A percentile compares a stretch with the other conserved stretches of the same genome.
phyloP scores from a whole-genome alignment of 2,888 invertebrate genomes.

The Himalopsyche anomala region DNA sequence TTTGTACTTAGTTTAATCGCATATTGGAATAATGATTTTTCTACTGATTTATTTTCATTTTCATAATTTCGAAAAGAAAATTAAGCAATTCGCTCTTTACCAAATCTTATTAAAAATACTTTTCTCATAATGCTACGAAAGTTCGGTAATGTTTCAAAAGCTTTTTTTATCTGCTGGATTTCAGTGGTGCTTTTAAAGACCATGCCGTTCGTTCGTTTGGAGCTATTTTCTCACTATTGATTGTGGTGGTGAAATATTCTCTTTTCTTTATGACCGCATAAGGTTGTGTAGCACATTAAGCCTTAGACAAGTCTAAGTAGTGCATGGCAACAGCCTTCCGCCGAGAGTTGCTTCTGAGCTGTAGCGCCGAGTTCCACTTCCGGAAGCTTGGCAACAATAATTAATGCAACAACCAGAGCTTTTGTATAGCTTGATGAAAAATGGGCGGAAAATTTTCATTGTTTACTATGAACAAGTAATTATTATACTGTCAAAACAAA shows the following conservation, averaged over 20 bases:
- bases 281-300: slow-evolving; percentile 9
- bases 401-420: slow-evolving; percentile 47
- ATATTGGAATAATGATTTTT: too few relatives aligned
- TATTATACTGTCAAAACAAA: slow-evolving; percentile 26
- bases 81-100: too few relatives aligned
- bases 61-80: too few relatives aligned
- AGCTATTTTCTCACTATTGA: not conserved
- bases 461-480: slow-evolving; percentile 26
- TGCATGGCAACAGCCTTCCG: slow-evolving; percentile 28
- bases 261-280: not conserved
- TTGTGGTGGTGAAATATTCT: not conserved
- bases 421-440: slow-evolving; percentile 34
- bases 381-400: slow-evolving; percentile 44
- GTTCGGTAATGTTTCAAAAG: too few relatives aligned
- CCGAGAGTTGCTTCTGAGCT: slow-evolving; percentile 10
- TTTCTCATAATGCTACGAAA: too few relatives aligned
- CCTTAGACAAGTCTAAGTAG: slow-evolving; percentile 25
- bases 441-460: slow-evolving; percentile 33
- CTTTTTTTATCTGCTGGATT: too few relatives aligned
- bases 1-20: too few relatives aligned
- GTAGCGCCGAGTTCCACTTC: slow-evolving; percentile 14
- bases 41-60: too few relatives aligned
- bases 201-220: not conserved
- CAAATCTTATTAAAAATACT: too few relatives aligned
- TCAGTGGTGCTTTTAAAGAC: too few relatives aligned